Evolutionary conservation across 2,113 vertebrate genomes (phyloP).

Genomic region (Strigops habroptila): DNA sequence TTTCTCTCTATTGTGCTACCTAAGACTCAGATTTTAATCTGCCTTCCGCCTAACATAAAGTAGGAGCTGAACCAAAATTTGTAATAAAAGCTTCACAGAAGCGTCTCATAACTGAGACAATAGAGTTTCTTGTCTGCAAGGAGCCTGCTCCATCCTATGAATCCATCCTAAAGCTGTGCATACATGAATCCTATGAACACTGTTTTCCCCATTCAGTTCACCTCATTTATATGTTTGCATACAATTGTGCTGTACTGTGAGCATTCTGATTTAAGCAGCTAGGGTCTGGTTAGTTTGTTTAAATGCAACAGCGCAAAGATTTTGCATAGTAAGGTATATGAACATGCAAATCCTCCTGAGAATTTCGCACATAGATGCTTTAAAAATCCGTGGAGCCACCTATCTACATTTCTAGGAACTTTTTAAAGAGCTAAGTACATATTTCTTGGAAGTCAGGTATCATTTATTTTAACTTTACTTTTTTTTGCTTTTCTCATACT

Average conservation of each 20-base stretch:
- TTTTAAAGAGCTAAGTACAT: not conserved
- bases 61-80: not conserved
- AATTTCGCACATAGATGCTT: not conserved
- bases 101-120: not conserved
- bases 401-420: not conserved
- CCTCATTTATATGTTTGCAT: not conserved
- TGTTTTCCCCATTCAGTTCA: not conserved
- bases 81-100: not conserved
- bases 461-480: not conserved
- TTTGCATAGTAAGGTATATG: not conserved
- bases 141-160: not conserved
- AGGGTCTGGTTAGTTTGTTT: not conserved
- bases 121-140: not conserved
- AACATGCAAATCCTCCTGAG: not conserved
- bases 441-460: not conserved
- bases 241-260: not conserved
- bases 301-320: not conserved
- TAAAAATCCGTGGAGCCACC: not conserved
- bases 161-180: not conserved
- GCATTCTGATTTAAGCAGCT: not conserved
- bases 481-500: not conserved
- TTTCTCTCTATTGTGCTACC: not conserved
- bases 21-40: not conserved
- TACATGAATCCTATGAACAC: not conserved
- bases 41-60: not conserved